Conservation (phyloP, 1,140 invertebrate species). For the Atta colombica region DNA sequence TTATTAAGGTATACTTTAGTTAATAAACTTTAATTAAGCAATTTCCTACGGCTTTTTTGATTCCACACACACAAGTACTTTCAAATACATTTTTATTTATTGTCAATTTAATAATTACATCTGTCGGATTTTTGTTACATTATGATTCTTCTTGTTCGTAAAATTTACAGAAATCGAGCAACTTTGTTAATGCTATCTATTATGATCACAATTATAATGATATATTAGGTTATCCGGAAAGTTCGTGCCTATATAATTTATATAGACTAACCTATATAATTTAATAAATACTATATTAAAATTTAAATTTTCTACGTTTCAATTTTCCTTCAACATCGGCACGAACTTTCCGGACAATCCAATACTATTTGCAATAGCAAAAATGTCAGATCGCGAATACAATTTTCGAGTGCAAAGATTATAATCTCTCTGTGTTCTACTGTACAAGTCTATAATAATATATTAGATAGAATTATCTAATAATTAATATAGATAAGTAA, state of each 20-base stretch:
- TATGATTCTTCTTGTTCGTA: neutral
- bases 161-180: neutral
- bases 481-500: neutral
- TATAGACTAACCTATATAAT: no score
- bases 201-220: neutral
- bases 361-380: neutral
- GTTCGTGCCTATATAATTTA: no score
- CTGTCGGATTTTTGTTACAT: neutral
- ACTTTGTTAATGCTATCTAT: neutral
- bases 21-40: constrained; percentile 10
- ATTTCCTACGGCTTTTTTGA: neutral
- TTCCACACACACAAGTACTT: neutral
- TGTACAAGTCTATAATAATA: neutral
- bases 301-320: no score
- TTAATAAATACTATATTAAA: no score
- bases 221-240: neutral
- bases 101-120: neutral
- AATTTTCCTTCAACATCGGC: no score
- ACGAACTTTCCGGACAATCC: no score
- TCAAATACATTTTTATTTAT: constrained; percentile 9
- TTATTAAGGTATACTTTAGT: neutral
- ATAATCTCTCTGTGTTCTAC: neutral
- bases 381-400: neutral
- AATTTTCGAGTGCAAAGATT: neutral
- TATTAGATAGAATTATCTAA: neutral